A percentile compares a stretch with the other conserved stretches of the same genome.
Evolutionary conservation across 2,888 invertebrate genomes (phyloP).

Genomic region (Junonia oenone): DNA sequence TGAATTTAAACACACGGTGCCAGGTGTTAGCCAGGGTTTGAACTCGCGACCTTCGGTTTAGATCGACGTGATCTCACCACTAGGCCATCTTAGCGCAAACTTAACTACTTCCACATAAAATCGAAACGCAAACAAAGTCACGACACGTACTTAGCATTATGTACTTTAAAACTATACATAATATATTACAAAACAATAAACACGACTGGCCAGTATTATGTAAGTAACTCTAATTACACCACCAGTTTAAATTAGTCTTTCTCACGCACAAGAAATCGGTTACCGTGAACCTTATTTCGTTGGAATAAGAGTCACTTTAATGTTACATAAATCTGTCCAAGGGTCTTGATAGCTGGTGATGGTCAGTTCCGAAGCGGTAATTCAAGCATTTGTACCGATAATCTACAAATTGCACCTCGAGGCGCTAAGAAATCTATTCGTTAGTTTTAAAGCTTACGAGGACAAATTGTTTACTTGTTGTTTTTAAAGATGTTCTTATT

Average conservation of each 20-base stretch:
- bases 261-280: constrained; percentile 11
- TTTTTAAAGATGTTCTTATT: too few species aligned
- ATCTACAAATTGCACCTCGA: constrained; percentile 20
- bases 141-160: not conserved
- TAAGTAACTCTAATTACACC: constrained; percentile 21
- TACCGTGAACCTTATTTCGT: not conserved
- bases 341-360: not conserved
- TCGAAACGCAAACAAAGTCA: not conserved
- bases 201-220: constrained; percentile 13
- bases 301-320: not conserved
- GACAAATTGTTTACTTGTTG: too few species aligned
- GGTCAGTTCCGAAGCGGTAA: constrained; percentile 18
- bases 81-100: too few species aligned
- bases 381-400: constrained; percentile 20
- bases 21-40: too few species aligned
- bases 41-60: too few species aligned
- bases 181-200: constrained; percentile 1
- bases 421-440: constrained; percentile 1
- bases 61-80: too few species aligned
- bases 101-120: not conserved
- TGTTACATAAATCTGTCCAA: not conserved
- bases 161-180: not conserved
- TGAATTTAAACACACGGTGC: too few species aligned
- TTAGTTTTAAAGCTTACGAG: not conserved
- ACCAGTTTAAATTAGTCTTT: constrained; percentile 18